phyloP scores from a whole-genome alignment of 30 jellyfish, hydroid and myxozoan genomes.

The Aurelia aurita region DNA sequence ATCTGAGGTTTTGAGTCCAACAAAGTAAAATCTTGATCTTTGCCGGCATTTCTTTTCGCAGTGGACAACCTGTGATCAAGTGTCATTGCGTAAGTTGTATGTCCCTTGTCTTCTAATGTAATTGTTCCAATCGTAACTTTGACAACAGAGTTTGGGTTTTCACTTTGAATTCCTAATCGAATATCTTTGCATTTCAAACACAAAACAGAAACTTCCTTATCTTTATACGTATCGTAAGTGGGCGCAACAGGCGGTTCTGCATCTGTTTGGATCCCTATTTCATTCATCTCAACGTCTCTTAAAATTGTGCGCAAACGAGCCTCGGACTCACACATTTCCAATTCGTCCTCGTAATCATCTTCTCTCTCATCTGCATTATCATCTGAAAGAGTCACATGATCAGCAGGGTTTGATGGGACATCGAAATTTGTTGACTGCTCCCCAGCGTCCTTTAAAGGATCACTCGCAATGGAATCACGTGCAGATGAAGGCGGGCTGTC shows the following conservation, averaged over 20 bases:
- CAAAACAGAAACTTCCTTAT: conserved; percentile 80
- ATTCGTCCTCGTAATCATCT: conserved; percentile 9
- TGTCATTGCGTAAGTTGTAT: conserved; percentile 72
- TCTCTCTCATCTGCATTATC: conserved; percentile 35
- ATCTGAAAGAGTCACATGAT: conserved; percentile 32
- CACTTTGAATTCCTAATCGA: conserved; percentile 72
- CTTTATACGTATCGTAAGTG: conserved; percentile 32
- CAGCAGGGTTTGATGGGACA: conserved; percentile 45
- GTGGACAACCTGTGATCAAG: conserved; percentile 77
- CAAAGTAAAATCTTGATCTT: conserved; percentile 8
- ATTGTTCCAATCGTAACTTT: conserved; percentile 70
- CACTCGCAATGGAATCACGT: not conserved
- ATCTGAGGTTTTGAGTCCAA: conserved; percentile 47
- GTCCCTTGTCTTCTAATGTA: conserved; percentile 73
- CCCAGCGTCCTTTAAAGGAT: not conserved
- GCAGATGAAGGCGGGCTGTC: conserved; percentile 33
- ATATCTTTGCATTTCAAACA: conserved; percentile 64
- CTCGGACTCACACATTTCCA: conserved; percentile 39
- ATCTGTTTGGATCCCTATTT: conserved; percentile 46
- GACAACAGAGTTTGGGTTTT: conserved; percentile 49
- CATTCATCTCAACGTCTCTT: not conserved
- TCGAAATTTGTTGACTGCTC: not conserved
- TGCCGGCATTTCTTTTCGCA: conserved; percentile 23
- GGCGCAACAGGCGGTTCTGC: not conserved
- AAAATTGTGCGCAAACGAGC: not conserved